phyloP scores from a whole-genome alignment of 2,888 invertebrate species.

The Petrophora chlorosata region DNA sequence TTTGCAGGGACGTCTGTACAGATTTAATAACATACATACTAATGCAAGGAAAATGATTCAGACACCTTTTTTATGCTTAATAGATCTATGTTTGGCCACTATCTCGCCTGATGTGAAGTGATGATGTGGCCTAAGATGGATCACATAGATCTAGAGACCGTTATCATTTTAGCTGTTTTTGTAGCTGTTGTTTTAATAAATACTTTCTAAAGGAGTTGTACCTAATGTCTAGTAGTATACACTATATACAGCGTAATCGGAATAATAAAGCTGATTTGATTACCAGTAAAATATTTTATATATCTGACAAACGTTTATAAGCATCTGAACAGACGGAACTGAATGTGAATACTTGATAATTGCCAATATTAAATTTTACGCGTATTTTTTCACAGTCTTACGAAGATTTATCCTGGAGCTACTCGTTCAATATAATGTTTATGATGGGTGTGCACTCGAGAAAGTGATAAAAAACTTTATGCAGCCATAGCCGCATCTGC shows the following conservation, averaged over 20 bases:
- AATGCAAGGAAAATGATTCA: too few species aligned
- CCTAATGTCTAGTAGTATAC: too few species aligned
- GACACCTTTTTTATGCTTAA: too few species aligned
- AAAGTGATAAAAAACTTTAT: conserved; percentile 34
- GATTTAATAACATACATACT: too few species aligned
- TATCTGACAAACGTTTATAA: conserved; percentile 4
- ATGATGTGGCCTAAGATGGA: too few species aligned
- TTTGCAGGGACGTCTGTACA: too few species aligned
- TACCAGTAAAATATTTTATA: conserved; percentile 2
- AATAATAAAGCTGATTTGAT: background rate
- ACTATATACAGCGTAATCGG: background rate
- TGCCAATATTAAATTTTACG: conserved; percentile 11
- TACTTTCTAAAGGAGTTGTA: too few species aligned
- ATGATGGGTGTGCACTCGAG: conserved; percentile 19
- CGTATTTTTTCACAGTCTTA: conserved; percentile 16
- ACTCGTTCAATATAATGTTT: conserved; percentile 25
- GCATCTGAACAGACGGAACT: background rate
- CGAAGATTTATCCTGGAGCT: conserved; percentile 8
- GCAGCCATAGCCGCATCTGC: conserved; percentile 34
- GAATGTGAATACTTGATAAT: conserved; percentile 7
- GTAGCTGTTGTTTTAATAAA: too few species aligned
- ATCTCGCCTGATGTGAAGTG: too few species aligned
- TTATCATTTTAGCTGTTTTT: too few species aligned
- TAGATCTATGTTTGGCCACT: too few species aligned
- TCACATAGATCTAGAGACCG: too few species aligned